Evolutionary conservation across 2,113 vertebrate species (phyloP).

Genomic region (Addax nasomaculatus): DNA sequence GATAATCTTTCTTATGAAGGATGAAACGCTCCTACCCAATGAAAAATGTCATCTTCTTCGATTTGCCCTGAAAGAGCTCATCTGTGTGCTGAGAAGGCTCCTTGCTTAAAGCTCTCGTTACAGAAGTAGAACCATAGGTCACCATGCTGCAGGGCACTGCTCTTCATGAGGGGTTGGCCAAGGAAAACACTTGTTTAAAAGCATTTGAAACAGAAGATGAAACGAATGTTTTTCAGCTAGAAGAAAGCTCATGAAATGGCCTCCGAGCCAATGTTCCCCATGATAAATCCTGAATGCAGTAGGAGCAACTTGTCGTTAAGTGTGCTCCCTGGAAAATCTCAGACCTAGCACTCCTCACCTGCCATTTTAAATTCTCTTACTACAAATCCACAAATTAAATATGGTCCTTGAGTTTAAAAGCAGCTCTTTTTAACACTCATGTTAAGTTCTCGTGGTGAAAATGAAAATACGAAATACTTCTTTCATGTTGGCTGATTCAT

Average conservation of each 20-base stretch:
- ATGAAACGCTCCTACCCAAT: not conserved
- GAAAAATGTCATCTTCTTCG: not conserved
- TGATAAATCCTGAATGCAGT: not conserved
- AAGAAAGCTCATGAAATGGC: not conserved
- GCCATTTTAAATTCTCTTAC: not conserved
- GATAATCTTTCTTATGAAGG: not conserved
- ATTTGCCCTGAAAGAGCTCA: not conserved
- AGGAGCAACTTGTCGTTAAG: not conserved
- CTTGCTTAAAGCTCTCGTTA: not conserved
- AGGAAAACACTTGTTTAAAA: constrained; percentile 8
- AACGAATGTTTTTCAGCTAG: constrained; percentile 11
- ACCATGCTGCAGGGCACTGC: not conserved
- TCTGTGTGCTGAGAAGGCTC: not conserved
- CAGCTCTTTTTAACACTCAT: not conserved
- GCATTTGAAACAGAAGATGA: constrained; percentile 23
- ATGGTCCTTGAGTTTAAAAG: not conserved
- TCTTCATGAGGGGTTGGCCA: not conserved
- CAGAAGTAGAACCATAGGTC: not conserved
- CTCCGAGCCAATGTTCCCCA: not conserved
- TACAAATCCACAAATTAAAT: not conserved
- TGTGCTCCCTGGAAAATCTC: not conserved
- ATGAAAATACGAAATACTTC: not conserved
- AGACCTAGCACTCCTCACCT: not conserved
- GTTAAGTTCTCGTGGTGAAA: not conserved
- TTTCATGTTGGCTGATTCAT: not conserved